Conservation (phyloP, 2,797 vertebrate genomes). For the Periophthalmus magnuspinnatus region DNA sequence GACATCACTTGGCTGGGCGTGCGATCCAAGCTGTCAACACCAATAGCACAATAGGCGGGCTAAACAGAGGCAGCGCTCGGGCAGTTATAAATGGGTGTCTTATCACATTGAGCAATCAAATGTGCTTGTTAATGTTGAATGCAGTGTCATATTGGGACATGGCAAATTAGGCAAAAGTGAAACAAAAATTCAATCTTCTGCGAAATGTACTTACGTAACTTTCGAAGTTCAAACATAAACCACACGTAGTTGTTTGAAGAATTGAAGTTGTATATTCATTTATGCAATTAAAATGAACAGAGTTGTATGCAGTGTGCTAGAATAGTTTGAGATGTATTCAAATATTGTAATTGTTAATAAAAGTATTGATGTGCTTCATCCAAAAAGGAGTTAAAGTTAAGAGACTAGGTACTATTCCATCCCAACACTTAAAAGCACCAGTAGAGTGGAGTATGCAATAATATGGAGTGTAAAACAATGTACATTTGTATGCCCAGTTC, state of each 20-base stretch:
- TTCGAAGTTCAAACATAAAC: slow-evolving; percentile 1
- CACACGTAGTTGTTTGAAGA: background rate
- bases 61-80: slow-evolving; percentile 19
- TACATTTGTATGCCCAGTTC: too few relatives aligned
- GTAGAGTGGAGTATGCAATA: too few relatives aligned
- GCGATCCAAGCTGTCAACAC: slow-evolving; percentile 39
- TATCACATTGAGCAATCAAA: slow-evolving; percentile 48
- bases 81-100: slow-evolving; percentile 21
- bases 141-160: slow-evolving; percentile 24
- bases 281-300: background rate
- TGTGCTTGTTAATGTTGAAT: slow-evolving; percentile 10
- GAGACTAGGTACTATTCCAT: too few relatives aligned
- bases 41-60: background rate
- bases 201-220: slow-evolving; percentile 28
- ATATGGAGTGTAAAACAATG: too few relatives aligned
- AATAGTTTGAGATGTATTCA: too few relatives aligned
- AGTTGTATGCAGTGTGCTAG: background rate
- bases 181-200: slow-evolving; percentile 1
- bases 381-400: too few relatives aligned
- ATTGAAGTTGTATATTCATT: background rate
- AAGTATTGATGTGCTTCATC: too few relatives aligned
- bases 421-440: too few relatives aligned
- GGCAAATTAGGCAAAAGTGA: slow-evolving; percentile 22
- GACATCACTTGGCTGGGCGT: slow-evolving; percentile 25
- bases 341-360: too few relatives aligned